Evolutionary conservation across 2,888 invertebrate genomes (phyloP).

Genomic region (Theodoxus fluviatilis): DNA sequence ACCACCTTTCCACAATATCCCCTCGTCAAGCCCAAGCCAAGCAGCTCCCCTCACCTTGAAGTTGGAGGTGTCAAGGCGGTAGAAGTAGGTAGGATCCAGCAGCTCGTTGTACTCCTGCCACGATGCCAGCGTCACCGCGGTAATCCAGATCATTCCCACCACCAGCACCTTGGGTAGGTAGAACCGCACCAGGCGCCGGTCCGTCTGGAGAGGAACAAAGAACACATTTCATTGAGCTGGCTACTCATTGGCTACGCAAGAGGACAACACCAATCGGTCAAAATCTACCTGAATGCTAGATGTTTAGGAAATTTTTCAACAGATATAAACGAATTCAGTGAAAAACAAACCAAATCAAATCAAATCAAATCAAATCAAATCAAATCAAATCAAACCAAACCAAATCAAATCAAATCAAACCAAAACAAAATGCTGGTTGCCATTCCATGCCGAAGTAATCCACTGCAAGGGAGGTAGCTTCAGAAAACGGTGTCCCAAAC

Average conservation of each 20-base stretch:
- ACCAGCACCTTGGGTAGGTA: conserved; percentile 89
- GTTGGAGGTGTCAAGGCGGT: conserved; percentile 76
- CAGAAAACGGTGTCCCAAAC: too few species aligned
- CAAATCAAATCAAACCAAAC: not conserved
- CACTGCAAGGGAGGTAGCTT: too few species aligned
- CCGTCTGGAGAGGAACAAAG: conserved; percentile 74
- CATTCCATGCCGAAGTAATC: too few species aligned
- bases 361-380: not conserved
- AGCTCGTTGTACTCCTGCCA: conserved; percentile 91
- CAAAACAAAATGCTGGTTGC: too few species aligned
- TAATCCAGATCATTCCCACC: conserved; percentile 85
- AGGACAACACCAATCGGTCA: not conserved
- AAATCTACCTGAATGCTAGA: too few species aligned
- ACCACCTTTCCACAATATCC: too few species aligned
- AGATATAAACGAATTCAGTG: too few species aligned
- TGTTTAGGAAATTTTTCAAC: too few species aligned
- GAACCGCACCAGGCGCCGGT: conserved; percentile 83
- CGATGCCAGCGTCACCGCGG: conserved; percentile 83
- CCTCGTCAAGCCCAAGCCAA: not conserved
- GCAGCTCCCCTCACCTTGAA: conserved; percentile 61
- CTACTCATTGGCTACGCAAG: not conserved
- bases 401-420: not conserved
- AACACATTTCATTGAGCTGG: not conserved
- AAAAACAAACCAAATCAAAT: not conserved
- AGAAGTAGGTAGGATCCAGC: conserved; percentile 91